These are phyloP conservation scores for Luperina nickerlii DNA, from an alignment of 2,888 invertebrate species.

Conservation along the genomic window DNA sequence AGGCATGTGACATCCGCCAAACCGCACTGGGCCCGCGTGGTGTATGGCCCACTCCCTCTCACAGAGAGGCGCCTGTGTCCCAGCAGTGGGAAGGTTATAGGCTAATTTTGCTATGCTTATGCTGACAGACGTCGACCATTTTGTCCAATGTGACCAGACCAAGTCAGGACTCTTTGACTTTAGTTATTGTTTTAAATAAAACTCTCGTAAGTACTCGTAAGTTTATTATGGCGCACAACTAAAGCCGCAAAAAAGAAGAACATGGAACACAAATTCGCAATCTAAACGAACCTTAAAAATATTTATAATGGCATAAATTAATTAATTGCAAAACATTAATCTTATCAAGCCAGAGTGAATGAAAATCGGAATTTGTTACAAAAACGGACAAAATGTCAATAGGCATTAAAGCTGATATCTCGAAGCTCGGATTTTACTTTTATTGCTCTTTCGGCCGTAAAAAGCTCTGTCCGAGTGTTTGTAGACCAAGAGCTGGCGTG, in stretches of 20 bases:
- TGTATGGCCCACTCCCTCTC: not conserved
- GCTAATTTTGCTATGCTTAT: not conserved
- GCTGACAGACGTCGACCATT: not conserved
- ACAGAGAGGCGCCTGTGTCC: not conserved
- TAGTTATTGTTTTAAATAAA: not conserved
- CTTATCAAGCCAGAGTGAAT: slow-evolving; percentile 66
- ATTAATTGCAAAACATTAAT: slow-evolving; percentile 72
- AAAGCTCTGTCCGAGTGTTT: slow-evolving; percentile 75
- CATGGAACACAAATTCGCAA: slow-evolving; percentile 42
- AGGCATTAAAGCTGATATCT: slow-evolving; percentile 77
- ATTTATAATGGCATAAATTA: slow-evolving; percentile 60
- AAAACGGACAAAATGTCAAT: slow-evolving; percentile 76
- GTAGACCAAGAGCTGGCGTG: slow-evolving; percentile 67
- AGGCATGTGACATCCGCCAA: not conserved
- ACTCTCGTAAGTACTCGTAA: not conserved
- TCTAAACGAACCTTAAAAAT: slow-evolving; percentile 52
- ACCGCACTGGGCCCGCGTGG: not conserved
- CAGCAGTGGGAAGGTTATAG: not conserved
- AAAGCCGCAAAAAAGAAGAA: not conserved
- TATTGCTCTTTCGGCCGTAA: slow-evolving; percentile 76
- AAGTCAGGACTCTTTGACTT: not conserved
- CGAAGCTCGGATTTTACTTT: slow-evolving; percentile 80
- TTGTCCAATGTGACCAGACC: not conserved
- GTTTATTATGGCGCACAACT: not conserved
- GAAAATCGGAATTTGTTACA: slow-evolving; percentile 63